Evolutionary conservation across 2,113 vertebrate genomes (phyloP), one percentile per base, ranked within the genome.

Genomic region (Pseudorasbora parva): DNA sequence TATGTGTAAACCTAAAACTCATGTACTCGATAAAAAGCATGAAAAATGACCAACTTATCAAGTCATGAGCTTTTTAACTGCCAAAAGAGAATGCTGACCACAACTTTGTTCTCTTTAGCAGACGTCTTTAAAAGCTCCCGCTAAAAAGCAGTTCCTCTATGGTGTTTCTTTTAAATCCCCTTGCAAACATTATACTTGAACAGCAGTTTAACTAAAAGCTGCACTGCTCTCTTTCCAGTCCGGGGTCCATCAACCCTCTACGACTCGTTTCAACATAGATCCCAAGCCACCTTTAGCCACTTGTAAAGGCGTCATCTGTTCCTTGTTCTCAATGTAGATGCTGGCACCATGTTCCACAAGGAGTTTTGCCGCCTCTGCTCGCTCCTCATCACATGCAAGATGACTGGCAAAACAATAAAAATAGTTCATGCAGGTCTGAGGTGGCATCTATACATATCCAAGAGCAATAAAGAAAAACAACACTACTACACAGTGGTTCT

Each of bases 291-390:
- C 95, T 88, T 95, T 97, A 43, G 97, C 94, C 27, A 98, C 87
- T 93, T 99, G 97, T 62, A 99, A 88, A 0, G 98, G 97, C 0
- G 97, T 99, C 91, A 97, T 97, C 88, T 97, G 95, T 89, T 99
- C 97, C 90, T 98, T 98, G 91, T 99, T 99, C 88, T 98, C 97
- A 86, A 98, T 96, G 90, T 97, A 97, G 92, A 99, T 97, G 89
- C 97, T 99, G 88, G 98, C 97, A 81, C 97, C 97, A 0, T 96
- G 94, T 89, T 96, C 95, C 77, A 98, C 97, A 90, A 99, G 93
- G 85, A 98, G 88, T 92, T 98, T 98, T 85, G 97, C 98, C 83
- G 97, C 98, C 88, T 98, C 98, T 64, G 95, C 92, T 60, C 97
- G 95, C 84, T 97, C 98, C 89, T 99, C 98, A 45, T 98, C 98